phyloP scores from a whole-genome alignment of 2,797 vertebrate genomes.

The Epinephelus coioides region DNA sequence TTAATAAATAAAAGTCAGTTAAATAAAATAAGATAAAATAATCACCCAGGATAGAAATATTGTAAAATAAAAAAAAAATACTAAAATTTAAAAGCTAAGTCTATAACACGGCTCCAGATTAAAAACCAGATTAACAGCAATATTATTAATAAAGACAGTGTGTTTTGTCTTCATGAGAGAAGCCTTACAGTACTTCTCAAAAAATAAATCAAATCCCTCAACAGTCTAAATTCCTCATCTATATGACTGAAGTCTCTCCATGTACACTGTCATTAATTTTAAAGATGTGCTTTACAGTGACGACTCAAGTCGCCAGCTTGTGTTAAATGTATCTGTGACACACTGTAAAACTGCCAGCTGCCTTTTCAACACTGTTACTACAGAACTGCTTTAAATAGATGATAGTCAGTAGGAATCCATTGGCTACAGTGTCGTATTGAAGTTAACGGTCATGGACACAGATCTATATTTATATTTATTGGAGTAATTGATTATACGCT shows the following conservation, averaged over 20 bases:
- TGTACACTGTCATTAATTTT: not conserved
- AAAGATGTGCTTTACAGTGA: constrained; percentile 2
- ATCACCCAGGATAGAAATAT: too few relatives aligned
- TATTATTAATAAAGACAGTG: too few relatives aligned
- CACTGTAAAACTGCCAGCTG: constrained; percentile 9
- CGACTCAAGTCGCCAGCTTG: not conserved
- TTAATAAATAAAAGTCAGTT: too few relatives aligned
- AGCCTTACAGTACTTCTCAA: too few relatives aligned
- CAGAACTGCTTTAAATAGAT: not conserved
- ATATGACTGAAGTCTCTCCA: not conserved
- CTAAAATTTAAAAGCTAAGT: too few relatives aligned
- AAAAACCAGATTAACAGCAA: too few relatives aligned
- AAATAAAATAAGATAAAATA: not conserved
- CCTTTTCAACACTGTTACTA: constrained; percentile 7
- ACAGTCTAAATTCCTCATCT: not conserved
- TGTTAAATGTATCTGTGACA: constrained; percentile 14
- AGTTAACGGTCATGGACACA: constrained; percentile 12
- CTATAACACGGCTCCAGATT: too few relatives aligned
- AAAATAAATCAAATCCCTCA: too few relatives aligned
- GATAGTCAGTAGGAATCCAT: constrained; percentile 4
- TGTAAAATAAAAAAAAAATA: too few relatives aligned
- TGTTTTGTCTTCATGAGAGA: too few relatives aligned
- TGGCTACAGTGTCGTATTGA: not conserved
- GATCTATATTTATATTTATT: not conserved
- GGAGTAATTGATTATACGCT: constrained; percentile 13